phyloP scores from a whole-genome alignment of 2,113 vertebrate genomes.

The Hippocampus mohnikei region DNA sequence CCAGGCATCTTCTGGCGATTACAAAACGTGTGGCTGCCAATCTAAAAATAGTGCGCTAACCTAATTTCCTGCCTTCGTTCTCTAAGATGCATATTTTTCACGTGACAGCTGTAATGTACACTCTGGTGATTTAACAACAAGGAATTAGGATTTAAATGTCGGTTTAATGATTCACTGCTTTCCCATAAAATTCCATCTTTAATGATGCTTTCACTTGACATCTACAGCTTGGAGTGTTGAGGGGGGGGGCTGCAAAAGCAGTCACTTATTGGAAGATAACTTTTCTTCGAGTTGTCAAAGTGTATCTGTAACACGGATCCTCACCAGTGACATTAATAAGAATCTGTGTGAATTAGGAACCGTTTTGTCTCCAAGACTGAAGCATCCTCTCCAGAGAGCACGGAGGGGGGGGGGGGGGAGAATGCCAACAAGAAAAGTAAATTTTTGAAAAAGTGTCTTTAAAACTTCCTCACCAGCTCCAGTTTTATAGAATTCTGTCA shows the following conservation, averaged over 20 bases:
- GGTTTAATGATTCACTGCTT: conserved; percentile 15
- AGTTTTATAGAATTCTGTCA: conserved; percentile 27
- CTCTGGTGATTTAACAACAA: conserved; percentile 1
- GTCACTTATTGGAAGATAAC: neutral
- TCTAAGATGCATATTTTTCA: conserved; percentile 17
- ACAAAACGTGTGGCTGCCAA: neutral
- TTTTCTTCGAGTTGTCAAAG: neutral
- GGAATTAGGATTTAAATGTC: conserved; percentile 17
- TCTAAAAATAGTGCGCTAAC: conserved; percentile 33
- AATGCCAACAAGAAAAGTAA: conserved; percentile 14
- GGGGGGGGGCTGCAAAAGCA: neutral
- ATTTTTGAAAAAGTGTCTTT: conserved; percentile 15
- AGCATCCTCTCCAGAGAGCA: conserved; percentile 9
- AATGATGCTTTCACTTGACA: conserved; percentile 2
- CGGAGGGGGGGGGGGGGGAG: neutral
- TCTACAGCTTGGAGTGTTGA: conserved; percentile 2
- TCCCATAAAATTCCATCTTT: neutral
- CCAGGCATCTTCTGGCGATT: conserved; percentile 2
- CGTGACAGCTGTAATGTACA: conserved; percentile 21
- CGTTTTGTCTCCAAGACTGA: conserved; percentile 8
- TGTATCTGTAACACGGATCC: neutral
- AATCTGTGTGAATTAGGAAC: conserved; percentile 17
- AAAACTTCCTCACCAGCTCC: conserved; percentile 13
- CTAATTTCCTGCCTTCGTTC: conserved; percentile 14
- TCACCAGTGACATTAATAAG: neutral